These are phyloP conservation scores for Thamnaconus septentrionalis DNA, from an alignment of 2,113 vertebrate species.

Conservation along the genomic window DNA sequence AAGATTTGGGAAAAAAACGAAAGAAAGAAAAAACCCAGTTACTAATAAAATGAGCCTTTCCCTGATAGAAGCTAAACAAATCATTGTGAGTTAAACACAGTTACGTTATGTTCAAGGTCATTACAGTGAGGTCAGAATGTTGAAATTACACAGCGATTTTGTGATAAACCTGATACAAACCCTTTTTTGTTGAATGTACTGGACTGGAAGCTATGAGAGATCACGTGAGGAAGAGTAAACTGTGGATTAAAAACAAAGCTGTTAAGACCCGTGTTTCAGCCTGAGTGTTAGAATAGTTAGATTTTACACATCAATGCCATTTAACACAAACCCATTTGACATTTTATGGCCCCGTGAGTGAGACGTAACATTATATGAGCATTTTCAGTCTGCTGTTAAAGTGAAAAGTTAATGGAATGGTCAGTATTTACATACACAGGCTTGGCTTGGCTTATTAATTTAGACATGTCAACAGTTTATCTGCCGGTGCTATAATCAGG, in stretches of 20 bases:
- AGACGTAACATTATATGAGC: constrained; percentile 2
- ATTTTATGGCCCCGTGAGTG: not conserved
- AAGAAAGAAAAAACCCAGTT: too few species aligned
- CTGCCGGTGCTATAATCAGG: constrained; percentile 31
- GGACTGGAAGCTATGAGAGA: not conserved
- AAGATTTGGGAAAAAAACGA: too few species aligned
- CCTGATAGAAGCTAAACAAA: too few species aligned
- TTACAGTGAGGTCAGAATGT: not conserved
- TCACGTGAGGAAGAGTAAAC: not conserved
- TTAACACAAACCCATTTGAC: not conserved
- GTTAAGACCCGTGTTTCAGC: not conserved
- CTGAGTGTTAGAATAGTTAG: constrained; percentile 33
- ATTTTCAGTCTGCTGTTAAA: constrained; percentile 16
- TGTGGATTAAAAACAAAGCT: not conserved
- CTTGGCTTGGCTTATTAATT: constrained; percentile 33
- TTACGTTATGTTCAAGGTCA: not conserved
- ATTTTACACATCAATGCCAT: constrained; percentile 18
- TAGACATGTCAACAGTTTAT: constrained; percentile 42
- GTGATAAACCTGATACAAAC: too few species aligned
- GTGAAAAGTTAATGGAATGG: constrained; percentile 9
- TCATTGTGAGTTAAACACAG: too few species aligned
- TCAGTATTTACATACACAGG: constrained; percentile 5
- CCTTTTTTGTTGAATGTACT: not conserved
- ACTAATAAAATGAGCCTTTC: too few species aligned
- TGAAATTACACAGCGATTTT: not conserved